phyloP scores from a whole-genome alignment of 2,888 invertebrate species.

The Diaprepes abbreviatus region DNA sequence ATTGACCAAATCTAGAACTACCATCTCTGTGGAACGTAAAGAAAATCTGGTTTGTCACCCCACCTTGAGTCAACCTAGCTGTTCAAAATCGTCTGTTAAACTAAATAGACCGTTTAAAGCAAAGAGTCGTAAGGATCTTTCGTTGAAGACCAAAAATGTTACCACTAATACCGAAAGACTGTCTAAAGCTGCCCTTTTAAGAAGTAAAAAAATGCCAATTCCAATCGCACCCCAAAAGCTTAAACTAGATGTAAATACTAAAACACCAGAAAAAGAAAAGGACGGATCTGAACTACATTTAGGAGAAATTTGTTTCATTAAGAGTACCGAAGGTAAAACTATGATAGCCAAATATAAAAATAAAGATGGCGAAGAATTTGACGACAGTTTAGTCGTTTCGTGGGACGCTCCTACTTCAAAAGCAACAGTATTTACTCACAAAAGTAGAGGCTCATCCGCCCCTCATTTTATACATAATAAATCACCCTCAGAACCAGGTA shows the following conservation, averaged over 20 bases:
- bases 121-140: conserved; percentile 55
- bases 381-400: conserved; percentile 63
- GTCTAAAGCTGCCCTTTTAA: conserved; percentile 23
- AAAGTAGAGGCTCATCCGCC: conserved; percentile 49
- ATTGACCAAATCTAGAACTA: conserved; percentile 41
- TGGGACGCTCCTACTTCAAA: conserved; percentile 59
- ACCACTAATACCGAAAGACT: conserved; percentile 25
- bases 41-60: conserved; percentile 59
- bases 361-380: conserved; percentile 54
- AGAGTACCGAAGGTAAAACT: conserved; percentile 62
- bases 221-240: conserved; percentile 27
- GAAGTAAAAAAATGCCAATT: conserved; percentile 37
- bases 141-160: conserved; percentile 56
- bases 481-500: conserved; percentile 55
- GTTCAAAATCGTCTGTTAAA: conserved; percentile 56
- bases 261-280: conserved; percentile 28
- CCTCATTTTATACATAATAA: conserved; percentile 49
- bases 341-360: conserved; percentile 64
- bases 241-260: conserved; percentile 20
- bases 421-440: conserved; percentile 60
- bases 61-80: conserved; percentile 57
- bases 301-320: conserved; percentile 64
- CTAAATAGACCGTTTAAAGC: conserved; percentile 56
- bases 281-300: conserved; percentile 58
- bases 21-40: conserved; percentile 62